Evolutionary conservation across 2,888 invertebrate species (phyloP).

Genomic region (Rugalucina vietnamica): DNA sequence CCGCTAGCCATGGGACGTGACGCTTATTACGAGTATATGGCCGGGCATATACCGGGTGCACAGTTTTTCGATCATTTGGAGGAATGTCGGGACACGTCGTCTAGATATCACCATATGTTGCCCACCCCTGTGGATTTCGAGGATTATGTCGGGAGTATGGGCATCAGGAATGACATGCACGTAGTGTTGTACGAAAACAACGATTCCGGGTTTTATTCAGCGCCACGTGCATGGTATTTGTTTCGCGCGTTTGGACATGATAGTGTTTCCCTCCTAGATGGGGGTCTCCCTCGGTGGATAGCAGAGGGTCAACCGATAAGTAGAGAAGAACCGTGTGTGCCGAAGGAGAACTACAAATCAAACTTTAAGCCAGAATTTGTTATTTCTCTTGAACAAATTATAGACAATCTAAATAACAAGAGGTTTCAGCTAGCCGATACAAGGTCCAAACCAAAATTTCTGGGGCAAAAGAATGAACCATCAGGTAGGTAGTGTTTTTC

Average conservation of each 20-base stretch:
- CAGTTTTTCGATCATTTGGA: constrained; percentile 81
- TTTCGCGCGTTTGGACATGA: constrained; percentile 79
- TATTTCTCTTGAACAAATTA: constrained; percentile 76
- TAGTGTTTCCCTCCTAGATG: constrained; percentile 76
- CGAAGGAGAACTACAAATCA: constrained; percentile 66
- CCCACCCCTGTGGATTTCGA: constrained; percentile 74
- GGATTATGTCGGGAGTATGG: constrained; percentile 77
- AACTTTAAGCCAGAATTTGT: constrained; percentile 64
- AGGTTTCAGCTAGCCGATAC: constrained; percentile 77
- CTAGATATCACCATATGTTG: constrained; percentile 76
- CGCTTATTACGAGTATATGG: constrained; percentile 70
- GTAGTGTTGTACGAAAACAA: constrained; percentile 80
- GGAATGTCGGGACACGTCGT: constrained; percentile 77
- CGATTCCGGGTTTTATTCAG: constrained; percentile 73
- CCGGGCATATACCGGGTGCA: constrained; percentile 80
- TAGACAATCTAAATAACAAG: constrained; percentile 69
- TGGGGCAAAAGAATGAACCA: constrained; percentile 79
- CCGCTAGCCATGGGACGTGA: constrained; percentile 76
- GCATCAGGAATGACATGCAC: constrained; percentile 76
- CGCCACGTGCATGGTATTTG: constrained; percentile 80
- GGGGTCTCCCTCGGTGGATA: constrained; percentile 78
- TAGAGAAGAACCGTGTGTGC: constrained; percentile 36
- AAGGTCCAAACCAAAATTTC: constrained; percentile 76
- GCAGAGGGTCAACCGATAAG: constrained; percentile 61
- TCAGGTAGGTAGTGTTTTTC: not conserved